These are phyloP conservation scores for Excalfactoria chinensis DNA, from an alignment of 2,113 vertebrate genomes.

Conservation along the genomic window DNA sequence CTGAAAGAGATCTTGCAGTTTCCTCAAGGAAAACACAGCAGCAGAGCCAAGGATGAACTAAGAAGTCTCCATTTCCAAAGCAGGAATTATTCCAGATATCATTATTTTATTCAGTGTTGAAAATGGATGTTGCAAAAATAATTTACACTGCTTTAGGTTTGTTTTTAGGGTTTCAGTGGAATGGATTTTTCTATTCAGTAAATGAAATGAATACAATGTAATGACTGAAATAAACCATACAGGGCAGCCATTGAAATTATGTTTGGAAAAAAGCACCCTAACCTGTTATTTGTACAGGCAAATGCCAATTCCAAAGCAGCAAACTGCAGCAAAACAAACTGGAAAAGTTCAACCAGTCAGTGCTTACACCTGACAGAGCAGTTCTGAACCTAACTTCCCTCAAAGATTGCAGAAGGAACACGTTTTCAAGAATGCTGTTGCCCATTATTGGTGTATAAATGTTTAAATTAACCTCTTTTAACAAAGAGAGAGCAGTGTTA, in stretches of 20 bases:
- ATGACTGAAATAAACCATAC: conserved; percentile 29
- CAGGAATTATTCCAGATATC: conserved; percentile 26
- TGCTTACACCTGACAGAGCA: neutral
- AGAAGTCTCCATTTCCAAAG: conserved; percentile 30
- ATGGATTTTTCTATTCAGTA: neutral
- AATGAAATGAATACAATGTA: conserved; percentile 3
- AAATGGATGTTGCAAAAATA: conserved; percentile 38
- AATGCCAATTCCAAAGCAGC: conserved; percentile 24
- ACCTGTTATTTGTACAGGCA: neutral
- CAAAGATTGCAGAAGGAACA: neutral
- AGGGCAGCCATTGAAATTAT: neutral
- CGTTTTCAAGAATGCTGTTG: neutral
- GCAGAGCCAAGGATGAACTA: neutral
- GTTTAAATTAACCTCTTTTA: neutral
- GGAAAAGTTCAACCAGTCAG: neutral
- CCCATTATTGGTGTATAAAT: neutral
- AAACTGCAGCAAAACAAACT: conserved; percentile 32
- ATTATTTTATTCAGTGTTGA: neutral
- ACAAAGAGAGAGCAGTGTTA: neutral
- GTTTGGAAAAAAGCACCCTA: conserved; percentile 13
- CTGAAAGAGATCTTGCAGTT: neutral
- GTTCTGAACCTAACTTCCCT: neutral
- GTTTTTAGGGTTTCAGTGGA: conserved; percentile 33
- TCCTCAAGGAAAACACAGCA: conserved; percentile 15
- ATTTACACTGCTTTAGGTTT: neutral